phyloP scores from a whole-genome alignment of 2,797 vertebrate genomes.

The Linurgus olivaceus region DNA sequence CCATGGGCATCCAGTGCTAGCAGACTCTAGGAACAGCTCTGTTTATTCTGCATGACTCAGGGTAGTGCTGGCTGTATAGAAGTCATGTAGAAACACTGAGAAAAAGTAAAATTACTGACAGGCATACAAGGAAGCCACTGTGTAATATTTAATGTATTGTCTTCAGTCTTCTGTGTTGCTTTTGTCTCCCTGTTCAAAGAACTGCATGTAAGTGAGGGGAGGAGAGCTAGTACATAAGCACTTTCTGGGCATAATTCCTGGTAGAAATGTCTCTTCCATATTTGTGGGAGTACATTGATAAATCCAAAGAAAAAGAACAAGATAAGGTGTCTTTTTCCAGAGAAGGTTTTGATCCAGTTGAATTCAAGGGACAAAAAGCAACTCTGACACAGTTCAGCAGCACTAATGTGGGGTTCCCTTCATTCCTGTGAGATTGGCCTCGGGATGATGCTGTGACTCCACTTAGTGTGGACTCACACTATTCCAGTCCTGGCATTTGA shows the following conservation, averaged over 20 bases:
- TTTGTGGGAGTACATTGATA: background rate
- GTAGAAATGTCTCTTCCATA: background rate
- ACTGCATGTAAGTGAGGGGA: background rate
- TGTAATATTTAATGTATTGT: background rate
- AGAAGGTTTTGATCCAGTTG: background rate
- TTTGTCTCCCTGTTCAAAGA: background rate
- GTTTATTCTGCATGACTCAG: background rate
- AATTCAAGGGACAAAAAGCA: background rate
- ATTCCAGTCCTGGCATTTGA: background rate
- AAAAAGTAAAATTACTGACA: background rate
- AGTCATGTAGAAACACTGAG: background rate
- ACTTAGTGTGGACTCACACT: background rate
- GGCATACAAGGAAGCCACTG: background rate
- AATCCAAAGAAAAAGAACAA: background rate
- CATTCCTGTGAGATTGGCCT: background rate
- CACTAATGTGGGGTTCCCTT: rapidly evolving
- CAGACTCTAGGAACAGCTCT: background rate
- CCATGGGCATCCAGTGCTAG: background rate
- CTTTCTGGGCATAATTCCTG: background rate
- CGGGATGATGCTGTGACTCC: background rate
- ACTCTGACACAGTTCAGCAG: background rate
- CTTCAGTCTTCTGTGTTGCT: background rate
- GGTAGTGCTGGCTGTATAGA: background rate
- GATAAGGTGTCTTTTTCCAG: background rate
- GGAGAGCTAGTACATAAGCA: background rate